phyloP scores from a whole-genome alignment of 30 jellyfish, hydroid and myxozoan species.

The Aurelia coerulea region DNA sequence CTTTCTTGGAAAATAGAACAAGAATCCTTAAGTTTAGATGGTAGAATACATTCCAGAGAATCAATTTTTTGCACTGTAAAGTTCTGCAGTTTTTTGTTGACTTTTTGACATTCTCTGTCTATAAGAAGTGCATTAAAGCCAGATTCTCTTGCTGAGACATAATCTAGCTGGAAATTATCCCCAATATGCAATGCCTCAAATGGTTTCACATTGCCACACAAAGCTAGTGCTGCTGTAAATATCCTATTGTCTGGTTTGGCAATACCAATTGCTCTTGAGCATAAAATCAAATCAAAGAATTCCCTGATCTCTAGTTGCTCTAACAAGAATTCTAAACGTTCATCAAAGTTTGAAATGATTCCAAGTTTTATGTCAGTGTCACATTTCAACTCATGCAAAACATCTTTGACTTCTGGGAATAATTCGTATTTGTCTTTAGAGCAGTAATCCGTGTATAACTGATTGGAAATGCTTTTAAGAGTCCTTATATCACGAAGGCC shows the following conservation, averaged over 20 bases:
- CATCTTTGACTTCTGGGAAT: slow-evolving; percentile 55
- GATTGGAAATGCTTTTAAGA: slow-evolving; percentile 52
- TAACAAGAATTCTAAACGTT: slow-evolving; percentile 40
- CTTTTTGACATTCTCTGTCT: slow-evolving; percentile 10
- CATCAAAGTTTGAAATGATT: slow-evolving; percentile 65
- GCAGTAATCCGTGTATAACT: slow-evolving; percentile 51
- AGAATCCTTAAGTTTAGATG: not conserved
- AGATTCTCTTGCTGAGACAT: slow-evolving; percentile 33
- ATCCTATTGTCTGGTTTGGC: slow-evolving; percentile 53
- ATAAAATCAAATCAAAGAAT: slow-evolving; percentile 46
- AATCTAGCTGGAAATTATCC: slow-evolving; percentile 46
- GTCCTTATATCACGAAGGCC: slow-evolving; percentile 59
- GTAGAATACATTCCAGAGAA: slow-evolving; percentile 32
- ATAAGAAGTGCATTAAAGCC: slow-evolving; percentile 59
- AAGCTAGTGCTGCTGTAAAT: slow-evolving; percentile 27
- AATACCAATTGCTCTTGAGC: slow-evolving; percentile 46
- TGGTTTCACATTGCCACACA: slow-evolving; percentile 25
- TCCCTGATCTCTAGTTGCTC: slow-evolving; percentile 34
- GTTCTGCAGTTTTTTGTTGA: no score
- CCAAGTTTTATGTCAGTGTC: slow-evolving; percentile 49
- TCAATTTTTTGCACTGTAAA: not conserved
- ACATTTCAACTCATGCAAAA: slow-evolving; percentile 16
- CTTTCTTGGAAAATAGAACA: not conserved
- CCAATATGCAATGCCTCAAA: slow-evolving; percentile 67
- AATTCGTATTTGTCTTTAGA: slow-evolving; percentile 31